These are phyloP conservation scores for Calephelis virginiensis DNA, from an alignment of 1,140 invertebrate species.

Conservation along the genomic window DNA sequence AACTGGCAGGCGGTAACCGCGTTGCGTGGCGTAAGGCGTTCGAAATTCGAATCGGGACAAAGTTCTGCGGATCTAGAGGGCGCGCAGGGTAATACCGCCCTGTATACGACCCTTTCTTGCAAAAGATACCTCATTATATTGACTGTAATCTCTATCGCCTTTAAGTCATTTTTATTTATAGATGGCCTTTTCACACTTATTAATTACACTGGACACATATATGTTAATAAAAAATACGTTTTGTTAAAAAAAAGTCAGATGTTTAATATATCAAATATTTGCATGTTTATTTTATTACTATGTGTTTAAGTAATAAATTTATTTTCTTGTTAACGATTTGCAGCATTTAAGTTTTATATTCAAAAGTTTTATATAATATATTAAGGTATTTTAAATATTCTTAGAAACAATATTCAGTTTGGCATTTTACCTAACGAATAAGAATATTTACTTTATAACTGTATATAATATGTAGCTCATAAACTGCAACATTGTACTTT, in stretches of 20 bases:
- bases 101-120: slow-evolving; percentile 53
- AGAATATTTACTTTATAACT: too few relatives aligned
- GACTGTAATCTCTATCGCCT: slow-evolving; percentile 66
- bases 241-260: neutral
- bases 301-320: too few relatives aligned
- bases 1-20: slow-evolving; percentile 45
- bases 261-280: too few relatives aligned
- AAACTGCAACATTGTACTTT: too few relatives aligned
- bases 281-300: too few relatives aligned
- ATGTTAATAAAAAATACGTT: neutral
- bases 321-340: too few relatives aligned
- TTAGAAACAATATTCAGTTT: too few relatives aligned
- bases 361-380: too few relatives aligned
- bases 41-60: slow-evolving; percentile 17
- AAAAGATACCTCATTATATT: slow-evolving; percentile 75
- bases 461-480: too few relatives aligned
- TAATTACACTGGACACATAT: slow-evolving; percentile 2
- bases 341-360: too few relatives aligned
- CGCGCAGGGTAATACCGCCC: slow-evolving; percentile 47
- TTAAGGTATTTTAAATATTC: too few relatives aligned
- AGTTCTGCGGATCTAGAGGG: slow-evolving; percentile 60
- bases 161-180: slow-evolving; percentile 68
- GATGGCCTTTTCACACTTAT: slow-evolving; percentile 31
- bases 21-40: slow-evolving; percentile 36
- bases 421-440: too few relatives aligned